phyloP scores from a whole-genome alignment of 2,888 invertebrate species.

The Chrysolina americana region DNA sequence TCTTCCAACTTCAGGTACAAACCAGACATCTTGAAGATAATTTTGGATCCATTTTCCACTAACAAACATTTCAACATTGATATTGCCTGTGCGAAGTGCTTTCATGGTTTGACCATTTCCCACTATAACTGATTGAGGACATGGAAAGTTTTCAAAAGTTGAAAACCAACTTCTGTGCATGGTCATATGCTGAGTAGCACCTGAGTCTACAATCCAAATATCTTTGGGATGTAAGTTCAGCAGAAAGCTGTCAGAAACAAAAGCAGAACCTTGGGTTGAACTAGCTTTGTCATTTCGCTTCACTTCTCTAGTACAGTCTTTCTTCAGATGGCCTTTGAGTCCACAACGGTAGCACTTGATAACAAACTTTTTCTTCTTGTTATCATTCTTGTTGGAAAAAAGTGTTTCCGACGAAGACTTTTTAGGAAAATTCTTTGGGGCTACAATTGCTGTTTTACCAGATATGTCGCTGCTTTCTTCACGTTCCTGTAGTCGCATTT shows the following conservation, averaged over 20 bases:
- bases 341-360: no score
- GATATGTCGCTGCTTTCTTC: not conserved
- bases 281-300: not conserved
- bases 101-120: constrained; percentile 23
- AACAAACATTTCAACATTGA: constrained; percentile 22
- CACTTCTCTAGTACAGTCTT: not conserved
- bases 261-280: constrained; percentile 12
- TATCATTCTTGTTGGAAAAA: not conserved
- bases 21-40: constrained; percentile 27
- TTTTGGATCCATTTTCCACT: constrained; percentile 24
- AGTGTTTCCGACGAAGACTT: not conserved
- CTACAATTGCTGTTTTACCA: not conserved
- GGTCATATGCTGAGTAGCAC: constrained; percentile 29
- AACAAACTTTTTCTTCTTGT: not conserved
- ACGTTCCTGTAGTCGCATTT: not conserved
- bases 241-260: not conserved
- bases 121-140: not conserved
- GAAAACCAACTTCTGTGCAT: constrained; percentile 17
- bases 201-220: constrained; percentile 29
- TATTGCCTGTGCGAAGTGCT: constrained; percentile 26
- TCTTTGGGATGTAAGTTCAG: constrained; percentile 1
- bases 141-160: constrained; percentile 6
- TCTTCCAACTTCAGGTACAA: constrained; percentile 11
- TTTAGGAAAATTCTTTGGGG: not conserved
- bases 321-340: not conserved